Evolutionary conservation across 2,113 vertebrate species (phyloP), one percentile per base, ranked within the genome.

Genomic region (Miniopterus natalensis): DNA sequence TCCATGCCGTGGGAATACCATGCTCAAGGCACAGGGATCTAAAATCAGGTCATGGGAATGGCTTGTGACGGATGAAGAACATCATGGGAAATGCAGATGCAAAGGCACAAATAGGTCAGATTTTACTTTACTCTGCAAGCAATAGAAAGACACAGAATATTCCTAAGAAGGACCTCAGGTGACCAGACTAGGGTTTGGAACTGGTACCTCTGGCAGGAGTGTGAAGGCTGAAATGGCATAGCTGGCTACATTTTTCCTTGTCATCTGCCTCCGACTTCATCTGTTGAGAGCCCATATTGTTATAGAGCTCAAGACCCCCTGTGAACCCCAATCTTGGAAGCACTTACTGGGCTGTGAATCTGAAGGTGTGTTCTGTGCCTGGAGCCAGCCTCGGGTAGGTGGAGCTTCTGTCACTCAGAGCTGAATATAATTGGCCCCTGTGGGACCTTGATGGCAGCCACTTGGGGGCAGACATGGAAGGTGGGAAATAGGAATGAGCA

Each of bases 391-490:
- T 94, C 29, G 4, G 79, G 78, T 96, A 6, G 84, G 83, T 96
- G 80, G 87, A 89, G 45, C 42, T 89, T 96, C 40, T 18, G 29
- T 81, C 42, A 94, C 59, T 95, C 65, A 78, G 36, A 71, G 15
- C 31, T 73, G 65, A 45, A 47, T 89, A 59, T 95, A 96, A 96
- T 97, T 94, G 95, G 95, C 61, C 75, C 84, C 90, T n/a, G 10
- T 88, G 93, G 65, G 79, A 81, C 40, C 74, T 92, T 84, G 25
- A 61, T 47, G 51, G 42, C 51, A 94, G 74, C 45, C 63, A 95
- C 23, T 36, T 96, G 63, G 49, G 86, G 68, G 3, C 21, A 96
- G 61, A 74, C 11, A 57, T n/a, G 45, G 75, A 84, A 40, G 20
- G 18, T 70, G 68, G 47, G 23, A 78, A 90, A 94, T 29, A 84